phyloP scores from a whole-genome alignment of 2,797 vertebrate genomes.

The Paramormyrops hopkinsi region DNA sequence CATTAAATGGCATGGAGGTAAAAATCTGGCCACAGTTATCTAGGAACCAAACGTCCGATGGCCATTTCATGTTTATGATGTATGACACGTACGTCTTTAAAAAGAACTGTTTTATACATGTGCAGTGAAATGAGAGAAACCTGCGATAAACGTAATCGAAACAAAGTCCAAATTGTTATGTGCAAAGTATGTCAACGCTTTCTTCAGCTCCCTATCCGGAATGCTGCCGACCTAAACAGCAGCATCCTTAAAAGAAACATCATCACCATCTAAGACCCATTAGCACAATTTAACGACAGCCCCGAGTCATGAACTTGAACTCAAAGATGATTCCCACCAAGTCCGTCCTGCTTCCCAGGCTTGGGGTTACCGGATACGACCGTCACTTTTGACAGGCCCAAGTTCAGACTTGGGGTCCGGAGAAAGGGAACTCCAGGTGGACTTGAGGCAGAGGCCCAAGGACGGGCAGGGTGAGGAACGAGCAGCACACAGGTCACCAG shows the following conservation, averaged over 20 bases:
- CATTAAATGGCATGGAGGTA: constrained; percentile 28
- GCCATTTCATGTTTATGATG: constrained; percentile 11
- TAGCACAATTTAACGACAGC: neutral
- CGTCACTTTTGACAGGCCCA: constrained; percentile 75
- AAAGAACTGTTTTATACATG: constrained; percentile 21
- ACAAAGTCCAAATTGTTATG: constrained; percentile 7
- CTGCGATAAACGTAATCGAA: constrained; percentile 26
- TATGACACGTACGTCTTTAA: neutral
- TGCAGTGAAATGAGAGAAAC: constrained; percentile 3
- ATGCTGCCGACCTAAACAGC: neutral
- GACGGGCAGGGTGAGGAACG: constrained; percentile 65
- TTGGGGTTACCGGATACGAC: constrained; percentile 87
- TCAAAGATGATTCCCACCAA: neutral
- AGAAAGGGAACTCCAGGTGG: constrained; percentile 91
- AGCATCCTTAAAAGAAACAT: neutral
- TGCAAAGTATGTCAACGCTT: constrained; percentile 17
- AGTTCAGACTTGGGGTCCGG: constrained; percentile 94
- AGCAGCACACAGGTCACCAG: constrained; percentile 51
- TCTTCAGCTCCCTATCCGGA: neutral
- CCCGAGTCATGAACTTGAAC: constrained; percentile 26
- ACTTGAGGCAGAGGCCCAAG: constrained; percentile 71
- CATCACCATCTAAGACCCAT: neutral
- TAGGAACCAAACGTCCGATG: constrained; percentile 26
- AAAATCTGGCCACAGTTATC: constrained; percentile 28
- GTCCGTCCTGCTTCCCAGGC: too few relatives aligned